Base-by-base conservation (phyloP, 2,113 vertebrate species). In the Passerina amoena region DNA sequence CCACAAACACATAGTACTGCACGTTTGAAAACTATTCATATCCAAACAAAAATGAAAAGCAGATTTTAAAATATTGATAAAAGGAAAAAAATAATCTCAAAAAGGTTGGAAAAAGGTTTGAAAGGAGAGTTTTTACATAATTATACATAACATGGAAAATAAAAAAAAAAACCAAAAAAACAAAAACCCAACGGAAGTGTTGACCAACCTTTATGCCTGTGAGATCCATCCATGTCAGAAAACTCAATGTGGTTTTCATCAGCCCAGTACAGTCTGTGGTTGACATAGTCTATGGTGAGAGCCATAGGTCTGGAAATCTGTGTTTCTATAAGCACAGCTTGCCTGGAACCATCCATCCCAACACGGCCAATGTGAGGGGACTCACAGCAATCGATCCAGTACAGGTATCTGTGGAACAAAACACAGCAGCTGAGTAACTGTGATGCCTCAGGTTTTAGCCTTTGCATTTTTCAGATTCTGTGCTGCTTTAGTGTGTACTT, bases 361-460 rank as follows among this genome's bases (percentile, higher is more conserved):
- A 99, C 98, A 38, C 99, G 98, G 6, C 99, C 99, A 64, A 99
- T 98, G 83, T 99, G 98, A 57, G 99, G 98, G 73, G 98, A 98
- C 53, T 99, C 99, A 81, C 99, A 99, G 96, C 99, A 99, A 94
- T 99, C 99, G n/a, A 99, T 99, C 99, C 99, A 99, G 97, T 99
- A 99, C 65, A 99, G 96, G 96, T 99, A 99, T 56, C 99, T 99
- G 94, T 24, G 47, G 91, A 82, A 76, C 60, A 97, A 94, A 97
- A 56, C 75, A 94, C 40, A 96, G 84, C 79, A 92, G 50, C 25
- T 63, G 37, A 37, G 23, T 17, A 17, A 18, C 57, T 35, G 6
- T 16, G n/a, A 25, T 59, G 22, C n/a, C 22, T 59, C 57, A 11
- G n/a, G 14, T 59, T 56, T 35, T 16, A 35, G n/a, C 23, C 35